Base-by-base conservation (phyloP, 92 coral and sea anemone genomes). In the Chrysogorgia sp. region DNA sequence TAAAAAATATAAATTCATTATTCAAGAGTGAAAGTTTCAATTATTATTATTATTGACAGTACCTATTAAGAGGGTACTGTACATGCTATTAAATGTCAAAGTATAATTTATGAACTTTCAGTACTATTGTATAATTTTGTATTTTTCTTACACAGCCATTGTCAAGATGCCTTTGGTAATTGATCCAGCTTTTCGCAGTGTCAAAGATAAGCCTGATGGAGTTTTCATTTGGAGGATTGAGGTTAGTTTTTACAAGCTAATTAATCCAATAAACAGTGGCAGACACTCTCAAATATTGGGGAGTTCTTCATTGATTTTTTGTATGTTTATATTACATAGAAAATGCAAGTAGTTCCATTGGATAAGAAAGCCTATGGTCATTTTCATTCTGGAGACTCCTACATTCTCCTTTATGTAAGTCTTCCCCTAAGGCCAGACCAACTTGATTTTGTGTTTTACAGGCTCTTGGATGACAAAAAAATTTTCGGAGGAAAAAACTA, bases 151-250 rank as follows among this genome's bases (percentile, higher is more conserved):
- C 10, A 15, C n/a, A 47, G 53, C 10, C 53, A 6, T 15, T 47
- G 53, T 47, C 14, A 47, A 47, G 53, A 72, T 72, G 79, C 79
- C 79, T 53, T 72, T 93, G 96, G 91, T 87, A 47, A 97, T 89
- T 58, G 99, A 96, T 77, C 90, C 88, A 20, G 99, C 99, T 24
- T 96, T 96, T 74, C 84, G 86, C 21, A 83, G 87, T 65, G 97
- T 96, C 12, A 96, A 96, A 28, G 85, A 89, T 81, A 86, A 75
- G 30, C 88, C 93, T 22, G 79, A 72, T 72, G 99, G 99, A 21
- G 24, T 85, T 63, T 93, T 90, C 67, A 92, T 96, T 74, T 96
- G 99, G 99, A 84, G 99, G 33, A 96, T 96, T 20, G 99, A 96
- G 97, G 99, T 96, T 25, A 63, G 89, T 19, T 7, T 23, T 43